Percentiles rank a stretch among this genome's conserved stretches.
phyloP scores from a whole-genome alignment of 2,797 vertebrate genomes.

The Fratercula arctica region DNA sequence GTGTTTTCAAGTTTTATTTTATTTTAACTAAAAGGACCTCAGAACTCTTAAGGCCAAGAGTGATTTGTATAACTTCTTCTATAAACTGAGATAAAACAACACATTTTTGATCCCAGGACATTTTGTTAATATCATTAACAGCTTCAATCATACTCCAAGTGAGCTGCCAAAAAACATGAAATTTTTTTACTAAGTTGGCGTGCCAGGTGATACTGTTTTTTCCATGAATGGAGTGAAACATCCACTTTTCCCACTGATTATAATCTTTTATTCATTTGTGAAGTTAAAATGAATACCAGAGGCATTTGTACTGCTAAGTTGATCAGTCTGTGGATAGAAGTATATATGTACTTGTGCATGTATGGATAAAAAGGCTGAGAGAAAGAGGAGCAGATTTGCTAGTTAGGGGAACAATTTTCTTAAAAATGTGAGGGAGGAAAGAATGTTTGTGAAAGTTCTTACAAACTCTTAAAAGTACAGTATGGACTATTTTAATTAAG shows the following conservation, averaged over 20 bases:
- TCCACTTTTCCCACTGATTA: conserved; percentile 58
- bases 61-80: not conserved
- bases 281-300: conserved; percentile 33
- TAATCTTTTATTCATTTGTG: conserved; percentile 45
- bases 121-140: conserved; percentile 37
- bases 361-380: not conserved
- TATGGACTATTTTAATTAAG: conserved; percentile 38
- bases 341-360: not conserved
- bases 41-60: not conserved
- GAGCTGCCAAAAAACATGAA: conserved; percentile 21
- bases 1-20: not conserved
- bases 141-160: not conserved
- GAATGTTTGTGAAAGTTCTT: conserved; percentile 36
- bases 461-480: not conserved
- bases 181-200: conserved; percentile 13
- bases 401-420: not conserved
- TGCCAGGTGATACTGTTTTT: conserved; percentile 52
- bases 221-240: conserved; percentile 40
- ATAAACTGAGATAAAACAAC: conserved; percentile 37
- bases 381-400: not conserved
- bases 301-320: conserved; percentile 43
- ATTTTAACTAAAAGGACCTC: not conserved
- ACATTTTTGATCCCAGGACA: conserved; percentile 20
- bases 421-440: conserved; percentile 7
- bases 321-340: not conserved